phyloP scores from a whole-genome alignment of 2,797 vertebrate species.

The Glyptemys insculpta region DNA sequence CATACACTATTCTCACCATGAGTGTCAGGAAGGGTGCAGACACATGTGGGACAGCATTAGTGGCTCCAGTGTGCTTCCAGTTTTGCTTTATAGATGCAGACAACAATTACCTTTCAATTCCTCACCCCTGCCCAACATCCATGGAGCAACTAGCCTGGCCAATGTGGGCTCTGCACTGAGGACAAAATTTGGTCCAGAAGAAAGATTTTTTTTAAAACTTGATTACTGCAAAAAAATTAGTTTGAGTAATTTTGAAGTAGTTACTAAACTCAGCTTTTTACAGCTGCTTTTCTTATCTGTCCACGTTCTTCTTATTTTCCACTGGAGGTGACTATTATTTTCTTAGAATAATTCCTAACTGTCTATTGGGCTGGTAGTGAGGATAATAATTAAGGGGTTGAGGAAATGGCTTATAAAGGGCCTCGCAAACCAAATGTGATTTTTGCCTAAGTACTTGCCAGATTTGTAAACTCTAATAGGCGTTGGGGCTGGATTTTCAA shows the following conservation, averaged over 20 bases:
- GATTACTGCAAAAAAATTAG: neutral
- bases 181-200: neutral
- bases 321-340: constrained; percentile 24
- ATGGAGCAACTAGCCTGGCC: neutral
- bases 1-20: neutral
- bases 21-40: neutral
- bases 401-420: constrained; percentile 5
- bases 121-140: neutral
- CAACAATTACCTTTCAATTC: neutral
- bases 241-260: neutral
- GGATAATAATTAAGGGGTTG: neutral
- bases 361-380: constrained; percentile 16
- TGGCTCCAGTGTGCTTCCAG: neutral
- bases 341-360: neutral
- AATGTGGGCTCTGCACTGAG: neutral
- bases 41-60: neutral
- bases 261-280: neutral
- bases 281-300: neutral
- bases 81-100: neutral
- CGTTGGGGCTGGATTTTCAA: neutral
- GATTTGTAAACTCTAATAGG: neutral
- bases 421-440: neutral
- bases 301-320: neutral
- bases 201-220: neutral
- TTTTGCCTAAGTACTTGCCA: neutral